A percentile compares a stretch with the other conserved stretches of the same genome.
Evolutionary conservation across 2,113 vertebrate genomes (phyloP).

Genomic region (Chamaea fasciata): DNA sequence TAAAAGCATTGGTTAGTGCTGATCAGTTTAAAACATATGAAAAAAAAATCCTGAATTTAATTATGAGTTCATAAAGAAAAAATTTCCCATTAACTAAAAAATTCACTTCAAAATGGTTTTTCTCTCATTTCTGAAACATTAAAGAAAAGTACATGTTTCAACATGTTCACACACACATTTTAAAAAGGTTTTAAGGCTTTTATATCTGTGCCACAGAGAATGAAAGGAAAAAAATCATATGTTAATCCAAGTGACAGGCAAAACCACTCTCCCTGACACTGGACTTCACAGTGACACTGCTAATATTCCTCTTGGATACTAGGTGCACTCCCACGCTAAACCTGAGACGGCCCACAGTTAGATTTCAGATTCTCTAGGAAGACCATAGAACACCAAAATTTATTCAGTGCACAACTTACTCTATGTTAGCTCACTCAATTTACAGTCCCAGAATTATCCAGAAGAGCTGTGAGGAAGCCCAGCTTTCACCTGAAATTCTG

Average conservation of each 20-base stretch:
- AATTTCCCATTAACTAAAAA: neutral
- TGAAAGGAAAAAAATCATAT: fast-evolving
- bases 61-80: neutral
- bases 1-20: neutral
- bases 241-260: neutral
- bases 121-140: neutral
- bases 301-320: neutral
- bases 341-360: neutral
- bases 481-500: neutral
- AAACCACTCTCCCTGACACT: neutral
- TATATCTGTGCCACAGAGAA: neutral
- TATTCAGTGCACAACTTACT: neutral
- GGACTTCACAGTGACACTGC: neutral
- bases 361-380: neutral
- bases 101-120: neutral
- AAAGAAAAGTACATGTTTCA: neutral
- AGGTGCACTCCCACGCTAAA: neutral
- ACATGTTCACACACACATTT: neutral
- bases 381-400: neutral
- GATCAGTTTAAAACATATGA: neutral
- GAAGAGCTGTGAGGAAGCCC: neutral
- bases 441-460: neutral
- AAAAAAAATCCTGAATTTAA: neutral
- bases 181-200: neutral
- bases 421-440: neutral